Conservation (phyloP, 2,797 vertebrate species). For the Chloroceryle amazona region DNA sequence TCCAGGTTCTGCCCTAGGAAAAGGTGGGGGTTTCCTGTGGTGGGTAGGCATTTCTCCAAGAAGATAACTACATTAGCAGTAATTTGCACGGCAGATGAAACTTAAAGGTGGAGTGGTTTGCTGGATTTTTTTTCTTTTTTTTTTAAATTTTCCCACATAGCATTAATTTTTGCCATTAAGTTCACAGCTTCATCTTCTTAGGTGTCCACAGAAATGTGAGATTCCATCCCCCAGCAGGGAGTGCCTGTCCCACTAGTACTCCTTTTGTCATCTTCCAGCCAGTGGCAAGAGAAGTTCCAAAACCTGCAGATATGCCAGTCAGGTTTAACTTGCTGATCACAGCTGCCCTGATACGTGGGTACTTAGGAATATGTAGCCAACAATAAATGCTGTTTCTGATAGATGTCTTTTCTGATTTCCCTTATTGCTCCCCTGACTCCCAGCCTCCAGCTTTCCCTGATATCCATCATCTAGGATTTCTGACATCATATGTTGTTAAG, state of each 20-base stretch:
- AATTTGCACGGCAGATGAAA: neutral
- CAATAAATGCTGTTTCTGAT: neutral
- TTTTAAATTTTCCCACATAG: neutral
- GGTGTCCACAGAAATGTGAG: neutral
- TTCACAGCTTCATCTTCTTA: neutral
- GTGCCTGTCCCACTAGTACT: neutral
- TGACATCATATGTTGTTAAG: neutral
- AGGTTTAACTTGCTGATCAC: neutral
- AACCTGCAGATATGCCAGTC: neutral
- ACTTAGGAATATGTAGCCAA: neutral
- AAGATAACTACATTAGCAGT: neutral
- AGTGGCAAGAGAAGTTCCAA: neutral
- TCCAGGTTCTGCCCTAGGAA: constrained; percentile 4
- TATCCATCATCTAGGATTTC: neutral
- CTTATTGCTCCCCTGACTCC: neutral
- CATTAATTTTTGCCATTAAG: neutral
- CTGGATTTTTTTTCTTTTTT: neutral
- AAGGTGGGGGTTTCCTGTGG: neutral
- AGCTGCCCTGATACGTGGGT: neutral
- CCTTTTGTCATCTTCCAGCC: neutral
- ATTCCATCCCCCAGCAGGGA: neutral
- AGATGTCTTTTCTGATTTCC: neutral
- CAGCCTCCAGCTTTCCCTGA: neutral
- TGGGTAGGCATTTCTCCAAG: neutral
- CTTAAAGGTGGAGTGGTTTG: neutral